These are phyloP conservation scores for Polyommatus icarus DNA, from an alignment of 2,888 invertebrate species.

Conservation along the genomic window DNA sequence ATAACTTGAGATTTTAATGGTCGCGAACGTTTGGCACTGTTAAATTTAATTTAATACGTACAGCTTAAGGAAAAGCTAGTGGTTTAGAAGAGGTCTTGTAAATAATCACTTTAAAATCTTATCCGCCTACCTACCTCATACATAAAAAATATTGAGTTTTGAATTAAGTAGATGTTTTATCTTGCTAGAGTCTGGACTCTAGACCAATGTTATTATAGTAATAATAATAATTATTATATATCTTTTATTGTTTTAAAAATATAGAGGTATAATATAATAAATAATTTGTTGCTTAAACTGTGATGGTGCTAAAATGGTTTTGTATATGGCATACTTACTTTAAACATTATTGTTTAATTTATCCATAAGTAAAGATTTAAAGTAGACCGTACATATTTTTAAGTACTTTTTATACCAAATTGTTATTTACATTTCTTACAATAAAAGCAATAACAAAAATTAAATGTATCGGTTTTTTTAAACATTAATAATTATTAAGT, in stretches of 20 bases:
- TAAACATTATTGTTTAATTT: background rate
- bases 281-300: background rate
- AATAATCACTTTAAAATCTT: too few species aligned
- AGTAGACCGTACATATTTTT: too few species aligned
- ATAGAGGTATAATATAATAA: background rate
- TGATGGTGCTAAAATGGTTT: background rate
- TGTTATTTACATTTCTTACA: too few species aligned
- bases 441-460: too few species aligned
- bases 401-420: too few species aligned
- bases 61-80: too few species aligned
- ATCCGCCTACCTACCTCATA: background rate
- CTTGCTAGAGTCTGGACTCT: background rate
- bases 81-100: too few species aligned
- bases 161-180: background rate
- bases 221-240: background rate
- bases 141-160: background rate
- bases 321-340: background rate
- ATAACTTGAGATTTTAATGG: background rate
- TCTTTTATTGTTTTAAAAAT: background rate
- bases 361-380: too few species aligned
- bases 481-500: too few species aligned
- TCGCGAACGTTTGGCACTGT: too few species aligned
- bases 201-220: background rate
- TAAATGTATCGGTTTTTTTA: too few species aligned
- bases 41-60: too few species aligned